These are phyloP conservation scores for Norana najaformis DNA, from an alignment of 2,888 invertebrate species.

Conservation along the genomic window DNA sequence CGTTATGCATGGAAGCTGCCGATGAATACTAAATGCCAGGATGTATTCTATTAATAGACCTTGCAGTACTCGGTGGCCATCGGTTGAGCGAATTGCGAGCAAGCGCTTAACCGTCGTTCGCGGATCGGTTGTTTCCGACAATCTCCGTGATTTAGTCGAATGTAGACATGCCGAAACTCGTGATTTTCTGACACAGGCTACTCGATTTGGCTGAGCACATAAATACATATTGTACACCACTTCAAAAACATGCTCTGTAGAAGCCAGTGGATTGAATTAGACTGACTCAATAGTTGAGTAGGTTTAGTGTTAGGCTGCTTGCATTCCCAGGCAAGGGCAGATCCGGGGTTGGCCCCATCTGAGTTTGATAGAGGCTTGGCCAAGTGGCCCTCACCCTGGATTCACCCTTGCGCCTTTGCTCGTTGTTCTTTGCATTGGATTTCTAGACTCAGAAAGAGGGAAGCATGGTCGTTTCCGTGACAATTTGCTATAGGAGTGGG, in stretches of 20 bases:
- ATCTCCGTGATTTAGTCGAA: background rate
- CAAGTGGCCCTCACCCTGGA: no score
- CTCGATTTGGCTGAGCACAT: background rate
- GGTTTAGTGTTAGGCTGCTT: background rate
- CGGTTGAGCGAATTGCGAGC: background rate
- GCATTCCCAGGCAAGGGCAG: background rate
- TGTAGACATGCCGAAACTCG: background rate
- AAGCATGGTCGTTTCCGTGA: no score
- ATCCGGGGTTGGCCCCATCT: background rate
- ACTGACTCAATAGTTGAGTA: no score
- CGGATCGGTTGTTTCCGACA: background rate
- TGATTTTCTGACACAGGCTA: background rate
- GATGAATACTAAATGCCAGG: background rate
- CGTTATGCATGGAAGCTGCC: background rate
- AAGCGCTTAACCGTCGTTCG: background rate
- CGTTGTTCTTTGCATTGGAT: background rate
- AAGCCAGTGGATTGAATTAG: no score
- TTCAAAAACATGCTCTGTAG: background rate
- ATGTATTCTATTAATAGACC: background rate
- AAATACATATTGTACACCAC: background rate
- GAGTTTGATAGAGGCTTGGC: background rate
- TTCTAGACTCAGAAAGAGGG: background rate
- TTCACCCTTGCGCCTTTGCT: background rate
- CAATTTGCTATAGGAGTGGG: no score
- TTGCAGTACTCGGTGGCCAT: background rate